Evolutionary conservation across 1,140 invertebrate species (phyloP), one percentile per base, ranked within the genome.

Genomic region (Magallana angulata): DNA sequence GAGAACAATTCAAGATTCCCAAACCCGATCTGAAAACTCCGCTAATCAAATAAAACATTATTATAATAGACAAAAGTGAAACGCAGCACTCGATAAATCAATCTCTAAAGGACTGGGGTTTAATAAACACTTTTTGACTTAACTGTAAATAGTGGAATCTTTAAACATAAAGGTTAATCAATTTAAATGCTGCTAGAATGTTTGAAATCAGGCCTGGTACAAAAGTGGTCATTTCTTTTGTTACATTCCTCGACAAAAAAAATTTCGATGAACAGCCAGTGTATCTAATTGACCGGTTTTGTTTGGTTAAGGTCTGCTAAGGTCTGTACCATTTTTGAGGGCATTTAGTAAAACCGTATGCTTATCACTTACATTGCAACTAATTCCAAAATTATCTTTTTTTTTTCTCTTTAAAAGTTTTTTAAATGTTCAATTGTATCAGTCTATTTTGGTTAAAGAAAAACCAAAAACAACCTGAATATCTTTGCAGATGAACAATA

Each of bases 81-180:
- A 76, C 24, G 36, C 36, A 76, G 68, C 24, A 76, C 68, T 76
- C 68, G 24, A 76, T 76, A 76, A 76, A 76, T 30, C 24, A 18
- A 76, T 11, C 68, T 11, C 24, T 24, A 30, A 76, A 76, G 24
- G 68, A 76, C 18, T 24, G 12, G 24, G 36, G 18, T 30, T 76
- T 76, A 76, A 76, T 76, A 76, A 76, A 76, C 68, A 76, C 68
- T 76, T 76, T 76, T 76, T 76, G 68, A 76, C 68, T 76, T 76
- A 36, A 36, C 68, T 18, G 68, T 76, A 76, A 76, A 76, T 76
- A 76, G 68, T 30, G 11, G 24, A 76, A 76, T 76, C 68, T 76
- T 76, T 71, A 18, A 71, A 24, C 64, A 18, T 18, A 71, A 24
- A 24, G 64, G 64, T 71, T 76, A 30, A 76, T 76, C 68, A 76